Percentiles rank a stretch among this genome's conserved stretches.
Conservation (phyloP, 2,113 vertebrate genomes). For the Syngnathus typhle region DNA sequence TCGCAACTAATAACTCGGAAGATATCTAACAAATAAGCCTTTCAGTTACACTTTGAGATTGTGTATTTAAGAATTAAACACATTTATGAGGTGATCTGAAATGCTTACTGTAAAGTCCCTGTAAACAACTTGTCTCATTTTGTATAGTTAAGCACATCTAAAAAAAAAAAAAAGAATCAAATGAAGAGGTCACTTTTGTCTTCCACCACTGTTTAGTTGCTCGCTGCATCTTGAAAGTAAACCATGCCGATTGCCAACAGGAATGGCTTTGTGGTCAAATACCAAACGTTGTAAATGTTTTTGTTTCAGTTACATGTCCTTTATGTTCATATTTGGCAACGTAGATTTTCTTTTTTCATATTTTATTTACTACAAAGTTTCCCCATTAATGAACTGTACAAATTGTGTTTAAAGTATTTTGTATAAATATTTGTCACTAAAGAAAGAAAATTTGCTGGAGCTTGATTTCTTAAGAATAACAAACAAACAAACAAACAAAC, state of each 20-base stretch:
- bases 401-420: constrained; percentile 6
- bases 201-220: background rate
- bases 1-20: background rate
- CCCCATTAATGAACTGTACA: constrained; percentile 1
- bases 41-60: background rate
- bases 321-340: background rate
- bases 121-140: background rate
- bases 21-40: background rate
- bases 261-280: background rate
- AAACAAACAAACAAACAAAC: background rate
- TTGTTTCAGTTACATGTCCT: background rate
- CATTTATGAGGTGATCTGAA: background rate
- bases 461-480: background rate
- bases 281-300: background rate
- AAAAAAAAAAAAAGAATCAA: background rate
- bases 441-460: background rate
- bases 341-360: background rate
- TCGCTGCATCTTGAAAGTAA: background rate
- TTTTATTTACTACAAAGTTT: background rate
- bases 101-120: background rate
- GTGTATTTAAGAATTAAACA: background rate
- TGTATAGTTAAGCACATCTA: background rate
- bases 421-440: constrained; percentile 2
- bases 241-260: background rate
- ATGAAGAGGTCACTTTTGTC: background rate